Conservation (phyloP, 2,888 invertebrate genomes). For the Alsophila aescularia region DNA sequence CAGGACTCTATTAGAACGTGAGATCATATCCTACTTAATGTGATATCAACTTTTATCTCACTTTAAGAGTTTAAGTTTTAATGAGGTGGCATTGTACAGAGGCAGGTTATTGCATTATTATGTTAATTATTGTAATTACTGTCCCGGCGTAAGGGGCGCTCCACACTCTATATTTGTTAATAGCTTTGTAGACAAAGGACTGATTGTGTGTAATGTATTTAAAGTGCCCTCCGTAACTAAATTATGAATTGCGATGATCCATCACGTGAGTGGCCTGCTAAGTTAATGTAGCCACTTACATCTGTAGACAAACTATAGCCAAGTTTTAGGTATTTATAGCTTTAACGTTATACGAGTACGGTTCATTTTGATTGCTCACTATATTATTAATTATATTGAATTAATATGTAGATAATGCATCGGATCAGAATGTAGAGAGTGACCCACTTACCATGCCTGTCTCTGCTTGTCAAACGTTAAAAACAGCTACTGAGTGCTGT, state of each 20-base stretch:
- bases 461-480: no score
- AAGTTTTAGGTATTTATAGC: no score
- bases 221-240: background rate
- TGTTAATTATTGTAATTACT: background rate
- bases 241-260: background rate
- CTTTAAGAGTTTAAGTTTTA: slow-evolving; percentile 2
- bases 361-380: no score
- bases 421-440: no score
- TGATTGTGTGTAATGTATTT: background rate
- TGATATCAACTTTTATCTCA: slow-evolving; percentile 8
- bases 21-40: slow-evolving; percentile 5
- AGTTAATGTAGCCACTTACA: background rate
- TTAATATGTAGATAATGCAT: no score
- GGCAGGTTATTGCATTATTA: background rate
- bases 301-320: background rate
- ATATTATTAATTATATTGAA: no score
- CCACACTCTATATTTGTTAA: background rate
- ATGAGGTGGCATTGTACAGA: slow-evolving; percentile 11
- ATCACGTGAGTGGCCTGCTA: background rate
- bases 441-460: no score
- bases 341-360: no score
- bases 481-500: no score
- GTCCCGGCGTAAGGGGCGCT: no score
- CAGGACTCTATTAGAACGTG: background rate
- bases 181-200: background rate